Evolutionary conservation across 2,797 vertebrate species (phyloP).

Genomic region (Dromococcyx pavoninus): DNA sequence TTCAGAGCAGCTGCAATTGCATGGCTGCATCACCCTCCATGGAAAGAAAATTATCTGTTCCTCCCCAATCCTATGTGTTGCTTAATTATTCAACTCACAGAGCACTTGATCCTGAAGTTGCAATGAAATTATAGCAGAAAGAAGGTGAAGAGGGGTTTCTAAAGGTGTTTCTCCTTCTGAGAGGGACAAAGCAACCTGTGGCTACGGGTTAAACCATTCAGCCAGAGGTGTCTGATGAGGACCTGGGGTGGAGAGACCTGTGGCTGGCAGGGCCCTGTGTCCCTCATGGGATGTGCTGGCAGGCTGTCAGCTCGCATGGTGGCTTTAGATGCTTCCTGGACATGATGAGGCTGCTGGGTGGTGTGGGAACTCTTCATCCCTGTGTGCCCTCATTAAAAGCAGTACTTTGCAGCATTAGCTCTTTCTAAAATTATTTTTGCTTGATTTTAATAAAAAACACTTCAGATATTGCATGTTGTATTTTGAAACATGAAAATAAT

Average conservation of each 20-base stretch:
- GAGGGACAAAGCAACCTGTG: neutral
- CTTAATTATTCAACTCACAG: neutral
- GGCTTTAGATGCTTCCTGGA: neutral
- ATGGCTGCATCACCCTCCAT: neutral
- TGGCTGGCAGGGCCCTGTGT: neutral
- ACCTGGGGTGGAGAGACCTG: neutral
- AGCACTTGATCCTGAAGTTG: neutral
- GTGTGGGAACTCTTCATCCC: neutral
- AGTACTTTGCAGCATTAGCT: neutral
- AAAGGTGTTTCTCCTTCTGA: neutral
- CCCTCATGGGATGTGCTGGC: neutral
- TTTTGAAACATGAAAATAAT: neutral
- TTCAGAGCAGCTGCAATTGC: neutral
- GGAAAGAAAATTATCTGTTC: neutral
- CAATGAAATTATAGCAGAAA: neutral
- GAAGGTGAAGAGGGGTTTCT: neutral
- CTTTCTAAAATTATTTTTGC: neutral
- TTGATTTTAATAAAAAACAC: neutral
- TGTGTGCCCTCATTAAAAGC: neutral
- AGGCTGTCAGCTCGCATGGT: neutral
- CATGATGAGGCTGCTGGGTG: neutral
- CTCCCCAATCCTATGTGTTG: rapidly evolving
- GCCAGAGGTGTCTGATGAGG: neutral
- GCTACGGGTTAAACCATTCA: neutral
- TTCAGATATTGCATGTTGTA: rapidly evolving